phyloP scores from a whole-genome alignment of 2,113 vertebrate genomes.

The Cranoglanis bouderius region DNA sequence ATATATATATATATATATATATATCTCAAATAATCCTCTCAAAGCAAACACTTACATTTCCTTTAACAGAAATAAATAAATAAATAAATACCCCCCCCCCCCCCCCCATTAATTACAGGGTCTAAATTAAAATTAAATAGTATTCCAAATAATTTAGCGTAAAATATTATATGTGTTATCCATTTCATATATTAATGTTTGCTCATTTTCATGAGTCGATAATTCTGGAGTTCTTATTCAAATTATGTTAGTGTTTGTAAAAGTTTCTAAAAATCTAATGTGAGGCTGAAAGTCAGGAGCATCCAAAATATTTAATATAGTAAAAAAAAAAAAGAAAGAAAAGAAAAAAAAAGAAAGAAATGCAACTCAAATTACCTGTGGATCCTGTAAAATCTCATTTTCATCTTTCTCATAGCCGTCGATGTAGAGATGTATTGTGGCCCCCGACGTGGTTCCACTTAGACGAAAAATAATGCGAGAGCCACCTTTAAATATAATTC shows the following conservation, averaged over 20 bases:
- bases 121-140: too few species aligned
- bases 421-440: constrained; percentile 88
- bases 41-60: not conserved
- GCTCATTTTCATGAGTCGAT: not conserved
- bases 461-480: constrained; percentile 94
- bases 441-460: constrained; percentile 86
- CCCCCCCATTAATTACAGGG: not conserved
- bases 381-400: constrained; percentile 80
- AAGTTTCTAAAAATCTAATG: not conserved
- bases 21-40: not conserved
- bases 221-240: not conserved
- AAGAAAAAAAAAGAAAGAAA: too few species aligned
- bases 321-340: not conserved
- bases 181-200: too few species aligned
- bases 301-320: not conserved
- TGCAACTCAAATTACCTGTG: constrained; percentile 76
- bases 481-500: constrained; percentile 91
- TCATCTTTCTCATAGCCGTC: constrained; percentile 91
- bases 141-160: too few species aligned
- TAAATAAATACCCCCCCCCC: too few species aligned
- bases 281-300: not conserved
- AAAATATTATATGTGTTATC: too few species aligned
- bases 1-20: not conserved
- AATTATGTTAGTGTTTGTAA: not conserved
- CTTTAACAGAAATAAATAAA: not conserved